Evolutionary conservation across 1,140 invertebrate species (phyloP).

Genomic region (Gyrodactylus salaris): DNA sequence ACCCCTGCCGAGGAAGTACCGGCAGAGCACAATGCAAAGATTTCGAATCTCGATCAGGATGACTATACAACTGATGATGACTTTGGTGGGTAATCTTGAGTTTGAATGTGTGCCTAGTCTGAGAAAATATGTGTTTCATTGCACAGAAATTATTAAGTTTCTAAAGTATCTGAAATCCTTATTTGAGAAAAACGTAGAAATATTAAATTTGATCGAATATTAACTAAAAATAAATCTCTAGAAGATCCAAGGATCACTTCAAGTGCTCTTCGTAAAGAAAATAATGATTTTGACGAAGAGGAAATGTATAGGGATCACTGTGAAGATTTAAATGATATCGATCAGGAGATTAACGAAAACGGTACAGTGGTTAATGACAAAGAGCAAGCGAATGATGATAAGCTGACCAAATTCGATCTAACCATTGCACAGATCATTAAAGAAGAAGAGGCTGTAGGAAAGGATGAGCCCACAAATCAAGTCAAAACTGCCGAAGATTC

Average conservation of each 20-base stretch:
- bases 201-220: background rate
- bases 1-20: background rate
- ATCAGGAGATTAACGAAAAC: background rate
- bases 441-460: background rate
- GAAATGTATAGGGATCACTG: background rate
- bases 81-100: too few species aligned
- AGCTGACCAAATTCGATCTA: background rate
- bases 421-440: background rate
- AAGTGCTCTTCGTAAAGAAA: background rate
- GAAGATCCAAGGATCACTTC: background rate
- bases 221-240: background rate
- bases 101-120: too few species aligned
- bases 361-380: background rate
- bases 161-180: background rate
- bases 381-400: background rate
- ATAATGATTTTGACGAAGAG: background rate
- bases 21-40: background rate
- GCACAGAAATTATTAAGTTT: too few species aligned
- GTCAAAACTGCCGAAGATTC: background rate
- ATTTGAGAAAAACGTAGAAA: too few species aligned
- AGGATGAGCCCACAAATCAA: background rate
- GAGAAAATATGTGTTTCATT: too few species aligned
- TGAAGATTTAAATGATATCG: background rate
- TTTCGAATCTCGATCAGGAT: background rate
- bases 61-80: background rate